Evolutionary conservation across 2,888 invertebrate genomes (phyloP).

Genomic region (Agonopterix alstromeriana): DNA sequence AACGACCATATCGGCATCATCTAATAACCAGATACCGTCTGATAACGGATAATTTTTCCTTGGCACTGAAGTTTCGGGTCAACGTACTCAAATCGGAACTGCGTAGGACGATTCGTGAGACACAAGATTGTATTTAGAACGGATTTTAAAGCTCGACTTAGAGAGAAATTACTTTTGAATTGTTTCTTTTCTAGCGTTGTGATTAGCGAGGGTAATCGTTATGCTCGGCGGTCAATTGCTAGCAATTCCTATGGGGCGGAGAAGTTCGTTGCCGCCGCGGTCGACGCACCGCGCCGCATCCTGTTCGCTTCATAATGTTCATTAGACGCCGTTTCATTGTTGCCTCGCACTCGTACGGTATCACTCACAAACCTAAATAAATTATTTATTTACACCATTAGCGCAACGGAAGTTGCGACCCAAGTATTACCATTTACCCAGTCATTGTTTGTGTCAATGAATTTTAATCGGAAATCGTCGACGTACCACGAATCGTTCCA

Average conservation of each 20-base stretch:
- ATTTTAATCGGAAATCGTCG: slow-evolving; percentile 8
- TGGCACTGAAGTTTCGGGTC: slow-evolving; percentile 1
- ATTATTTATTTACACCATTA: slow-evolving; percentile 28
- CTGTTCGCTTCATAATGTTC: slow-evolving; percentile 33
- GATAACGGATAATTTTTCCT: slow-evolving; percentile 5
- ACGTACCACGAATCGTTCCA: neutral
- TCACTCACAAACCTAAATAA: slow-evolving; percentile 18
- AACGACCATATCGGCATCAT: slow-evolving; percentile 21
- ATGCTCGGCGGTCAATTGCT: slow-evolving; percentile 15
- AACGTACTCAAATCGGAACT: slow-evolving; percentile 4
- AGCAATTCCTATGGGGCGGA: slow-evolving; percentile 19
- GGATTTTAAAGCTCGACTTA: neutral
- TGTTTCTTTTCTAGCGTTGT: neutral
- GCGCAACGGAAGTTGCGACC: slow-evolving; percentile 25
- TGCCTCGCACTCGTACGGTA: slow-evolving; percentile 15
- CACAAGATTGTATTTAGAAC: neutral
- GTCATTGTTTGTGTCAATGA: slow-evolving; percentile 22
- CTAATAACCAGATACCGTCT: slow-evolving; percentile 2
- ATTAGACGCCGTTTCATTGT: slow-evolving; percentile 42
- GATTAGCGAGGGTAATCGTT: slow-evolving; percentile 2
- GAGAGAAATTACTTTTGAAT: neutral
- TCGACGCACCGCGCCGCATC: slow-evolving; percentile 58
- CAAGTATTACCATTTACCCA: slow-evolving; percentile 25
- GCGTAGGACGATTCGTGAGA: slow-evolving; percentile 5
- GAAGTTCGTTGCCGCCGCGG: slow-evolving; percentile 23